phyloP scores from a whole-genome alignment of 2,888 invertebrate genomes.

The Loripinus fragilis region DNA sequence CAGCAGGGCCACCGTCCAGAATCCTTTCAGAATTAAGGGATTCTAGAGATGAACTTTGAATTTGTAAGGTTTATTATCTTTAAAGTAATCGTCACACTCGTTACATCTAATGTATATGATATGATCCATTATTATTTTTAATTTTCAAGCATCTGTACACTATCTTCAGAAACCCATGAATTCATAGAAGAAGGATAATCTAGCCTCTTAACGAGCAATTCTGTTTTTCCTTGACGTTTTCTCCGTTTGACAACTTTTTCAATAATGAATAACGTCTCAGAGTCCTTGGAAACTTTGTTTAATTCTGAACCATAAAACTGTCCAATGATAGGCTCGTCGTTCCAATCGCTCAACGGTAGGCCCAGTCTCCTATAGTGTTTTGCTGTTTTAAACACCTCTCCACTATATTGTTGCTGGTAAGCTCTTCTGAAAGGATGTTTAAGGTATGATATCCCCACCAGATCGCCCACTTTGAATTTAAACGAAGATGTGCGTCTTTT shows the following conservation, averaged over 20 bases:
- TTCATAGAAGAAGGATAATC: conserved; percentile 14
- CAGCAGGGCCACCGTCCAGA: conserved; percentile 4
- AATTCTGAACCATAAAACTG: conserved; percentile 24
- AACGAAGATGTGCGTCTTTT: neutral
- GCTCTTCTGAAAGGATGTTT: conserved; percentile 24
- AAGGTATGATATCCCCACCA: conserved; percentile 20
- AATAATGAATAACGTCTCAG: neutral
- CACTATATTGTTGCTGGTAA: conserved; percentile 20
- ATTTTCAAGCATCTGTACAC: neutral
- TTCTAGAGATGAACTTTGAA: conserved; percentile 1
- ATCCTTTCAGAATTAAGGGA: conserved; percentile 16
- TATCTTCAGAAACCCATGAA: neutral
- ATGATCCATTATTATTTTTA: neutral
- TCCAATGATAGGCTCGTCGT: conserved; percentile 12
- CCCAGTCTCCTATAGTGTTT: neutral
- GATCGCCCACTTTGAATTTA: conserved; percentile 21
- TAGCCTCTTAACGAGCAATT: neutral
- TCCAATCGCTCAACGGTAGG: conserved; percentile 1
- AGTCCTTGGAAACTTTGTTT: conserved; percentile 13
- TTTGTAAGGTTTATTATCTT: conserved; percentile 14
- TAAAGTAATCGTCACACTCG: conserved; percentile 18
- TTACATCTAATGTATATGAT: conserved; percentile 10
- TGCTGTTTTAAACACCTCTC: conserved; percentile 18
- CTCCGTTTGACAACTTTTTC: conserved; percentile 5
- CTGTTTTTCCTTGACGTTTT: neutral